Base-by-base conservation (phyloP, 1,140 invertebrate genomes). In the Periplaneta americana region DNA sequence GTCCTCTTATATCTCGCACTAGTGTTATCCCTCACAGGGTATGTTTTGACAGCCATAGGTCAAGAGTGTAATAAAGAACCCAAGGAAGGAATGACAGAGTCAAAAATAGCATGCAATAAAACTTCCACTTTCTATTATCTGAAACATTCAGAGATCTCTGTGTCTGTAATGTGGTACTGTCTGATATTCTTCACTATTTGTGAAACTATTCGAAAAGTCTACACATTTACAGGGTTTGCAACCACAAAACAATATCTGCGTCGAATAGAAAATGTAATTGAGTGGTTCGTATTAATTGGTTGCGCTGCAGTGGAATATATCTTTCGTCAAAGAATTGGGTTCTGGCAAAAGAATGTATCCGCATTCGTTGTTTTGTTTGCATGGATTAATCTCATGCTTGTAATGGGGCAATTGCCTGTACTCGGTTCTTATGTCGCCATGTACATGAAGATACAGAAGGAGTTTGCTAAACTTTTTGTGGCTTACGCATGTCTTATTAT, bases 361-460 rank as follows among this genome's bases (percentile, higher is more conserved):
- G 95, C 96, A 1, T 95, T 96, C 85, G 94, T 95, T 0, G 94
- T 96, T 0, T 90, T 96, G 11, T 93, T 95, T 37, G 95, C 94
- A 17, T 96, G 96, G 96, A 95, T 94, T 5, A 95, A 96, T 88
- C 88, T 96, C 4, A 96, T 97, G 94, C 89, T 87, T 15, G 95
- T 96, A 94, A 93, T 96, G 76, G 95, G 95, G 5, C 94, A 96
- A 84, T 88, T 96, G 34, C 95, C 95, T 4, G 91, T 95, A 80
- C 96, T 96, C 86, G 95, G 95, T 35, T 94, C 95, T 0, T 97
- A 96, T 86, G 95, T 96, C 15, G 95, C 95, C 0, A 96, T 96
- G 95, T 96, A 95, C 83, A 95, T 94, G 0, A 93, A 93, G 86
- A 95, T 96, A 0, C 94, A 96, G 85, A 94, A 93, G 35, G 95